Base-by-base conservation (phyloP, 2,797 vertebrate genomes). In the Melanotaenia nigrans region DNA sequence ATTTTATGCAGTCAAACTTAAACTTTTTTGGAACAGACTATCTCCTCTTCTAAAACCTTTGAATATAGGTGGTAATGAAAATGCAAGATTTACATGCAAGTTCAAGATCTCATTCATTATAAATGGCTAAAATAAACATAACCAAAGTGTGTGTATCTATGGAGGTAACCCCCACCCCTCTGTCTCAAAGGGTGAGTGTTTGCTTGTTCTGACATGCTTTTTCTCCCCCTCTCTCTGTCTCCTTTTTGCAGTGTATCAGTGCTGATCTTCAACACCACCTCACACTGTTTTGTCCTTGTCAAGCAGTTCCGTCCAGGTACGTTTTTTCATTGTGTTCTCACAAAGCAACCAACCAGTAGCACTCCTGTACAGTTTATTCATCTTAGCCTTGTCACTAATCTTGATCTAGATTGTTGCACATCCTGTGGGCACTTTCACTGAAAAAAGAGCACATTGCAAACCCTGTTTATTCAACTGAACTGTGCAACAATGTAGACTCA, bases 241-340 rank as follows among this genome's bases (percentile, higher is more conserved):
- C 10, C 36, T 30, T 64, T 69, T 56, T 79, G 57, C 61, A 99
- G 97, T 38, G 97, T 98, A 86, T 94, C 96, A 30, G 85, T 97
- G 84, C 94, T 99, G 92, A 93, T 98, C 93, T 98, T 97, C 93
- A 97, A 97, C 89, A 94, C 95, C 82, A 95, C 94, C 62, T 96
- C 87, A 49, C 95, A 95, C 88, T 97, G 96, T 93, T 97, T 99
- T 92, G 92, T 99, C 92, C 86, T 98, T 73, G 96, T 99, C 91
- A 98, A 97, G 94, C 97, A 99, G 94, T 99, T 98, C 88, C 96
- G 97, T 88, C 97, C 97, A 94, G 97, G 97, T 98, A 95, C 86
- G 68, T 57, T 67, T 38, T n/a, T 24, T 28, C 14, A 28, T 20
- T 59, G 8, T 22, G n/a, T 24, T 45, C 33, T 8, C 33, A 3